These are phyloP conservation scores for Vandiemenella viatica DNA, from an alignment of 2,888 invertebrate genomes.

Conservation along the genomic window DNA sequence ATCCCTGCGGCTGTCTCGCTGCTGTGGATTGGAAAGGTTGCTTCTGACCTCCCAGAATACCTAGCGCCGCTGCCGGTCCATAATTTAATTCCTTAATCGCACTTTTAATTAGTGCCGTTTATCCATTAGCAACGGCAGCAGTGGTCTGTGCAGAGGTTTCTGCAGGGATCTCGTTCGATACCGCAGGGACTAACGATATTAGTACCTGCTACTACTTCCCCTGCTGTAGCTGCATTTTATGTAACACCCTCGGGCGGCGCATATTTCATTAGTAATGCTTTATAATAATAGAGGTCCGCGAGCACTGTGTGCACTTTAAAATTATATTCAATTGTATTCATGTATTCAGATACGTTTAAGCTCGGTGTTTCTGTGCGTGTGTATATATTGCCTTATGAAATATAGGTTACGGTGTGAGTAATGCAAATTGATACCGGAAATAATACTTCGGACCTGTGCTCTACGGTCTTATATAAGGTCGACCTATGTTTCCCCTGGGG, in stretches of 20 bases:
- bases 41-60: no score
- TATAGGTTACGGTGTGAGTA: neutral
- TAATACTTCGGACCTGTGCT: neutral
- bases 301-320: neutral
- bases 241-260: neutral
- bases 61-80: no score
- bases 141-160: no score
- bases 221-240: no score
- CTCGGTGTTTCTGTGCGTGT: no score
- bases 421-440: neutral
- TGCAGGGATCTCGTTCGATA: neutral
- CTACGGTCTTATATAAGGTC: no score
- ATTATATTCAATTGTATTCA: neutral
- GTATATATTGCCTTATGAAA: neutral
- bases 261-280: neutral
- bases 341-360: neutral
- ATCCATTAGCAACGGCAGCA: constrained; percentile 7
- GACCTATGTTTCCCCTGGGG: no score
- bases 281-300: neutral
- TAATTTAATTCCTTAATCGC: constrained; percentile 14
- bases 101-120: constrained; percentile 9
- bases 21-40: no score
- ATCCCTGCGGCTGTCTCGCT: no score
- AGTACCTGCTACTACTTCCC: no score
- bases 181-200: no score